Base-by-base conservation (phyloP, 2,113 vertebrate genomes). In the Copsychus sechellarum region DNA sequence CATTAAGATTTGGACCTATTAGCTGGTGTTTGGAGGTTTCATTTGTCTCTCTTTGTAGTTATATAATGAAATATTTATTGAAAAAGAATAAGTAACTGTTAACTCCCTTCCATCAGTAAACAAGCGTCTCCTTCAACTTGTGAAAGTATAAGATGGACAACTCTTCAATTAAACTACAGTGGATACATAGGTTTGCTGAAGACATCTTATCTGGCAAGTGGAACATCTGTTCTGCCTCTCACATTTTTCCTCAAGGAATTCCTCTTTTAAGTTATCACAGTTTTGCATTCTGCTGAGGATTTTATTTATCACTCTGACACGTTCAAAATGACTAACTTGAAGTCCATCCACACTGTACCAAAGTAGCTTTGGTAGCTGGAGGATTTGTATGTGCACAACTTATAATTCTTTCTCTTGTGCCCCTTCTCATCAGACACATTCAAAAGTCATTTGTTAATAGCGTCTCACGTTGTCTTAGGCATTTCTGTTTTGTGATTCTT, bases 61-160 rank as follows among this genome's bases (percentile, higher is more conserved):
- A 26, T 33, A 86, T 43, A 70, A 96, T 96, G 65, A 95, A 97
- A 95, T 95, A 96, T 95, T 96, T 92, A 96, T 95, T 92, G 81
- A 58, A 91, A 86, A 90, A 40, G 19, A 54, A 65, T 73, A 70
- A 88, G 88, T 48, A 94, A 82, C 66, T 0, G 34, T 73, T 89
- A 89, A 84, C 54, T 92, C 64, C n/a, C 66, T 92, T 90, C 60
- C 64, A 65, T 80, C 82, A 90, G 89, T 89, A 95, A 94, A 94
- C 78, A 92, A 95, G 14, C 3, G 21, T 80, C 69, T 79, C 12
- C 48, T 93, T 80, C 78, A 91, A 66, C 84, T 94, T 92, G 62
- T 93, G 92, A 93, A 96, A 96, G 77, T 88, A 53, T 50, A 76
- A 58, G 56, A 86, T 77, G 42, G 48, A 78, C 2, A 4, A 54